Percentiles rank a stretch among this genome's conserved stretches.
These are phyloP conservation scores for Ptycholaimellus sp. DNA, from an alignment of 2,888 invertebrate genomes.

Conservation along the genomic window DNA sequence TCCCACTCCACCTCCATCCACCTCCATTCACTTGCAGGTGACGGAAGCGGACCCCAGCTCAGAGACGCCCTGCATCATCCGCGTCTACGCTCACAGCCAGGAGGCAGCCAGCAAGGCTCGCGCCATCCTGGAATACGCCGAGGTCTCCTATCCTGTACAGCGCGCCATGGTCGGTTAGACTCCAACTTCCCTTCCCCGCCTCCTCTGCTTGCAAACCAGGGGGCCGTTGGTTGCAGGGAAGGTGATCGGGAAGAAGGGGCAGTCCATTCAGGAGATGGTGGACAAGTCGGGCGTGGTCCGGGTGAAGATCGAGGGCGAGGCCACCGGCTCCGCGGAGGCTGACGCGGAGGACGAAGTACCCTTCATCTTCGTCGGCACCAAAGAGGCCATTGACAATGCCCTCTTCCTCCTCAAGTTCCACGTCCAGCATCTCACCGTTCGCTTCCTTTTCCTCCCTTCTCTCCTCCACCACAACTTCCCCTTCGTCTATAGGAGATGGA, in stretches of 20 bases:
- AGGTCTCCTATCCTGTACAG: slow-evolving; percentile 82
- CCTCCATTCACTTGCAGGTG: too few species aligned
- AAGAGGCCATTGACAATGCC: slow-evolving; percentile 60
- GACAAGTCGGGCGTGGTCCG: slow-evolving; percentile 89
- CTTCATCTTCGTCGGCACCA: slow-evolving; percentile 91
- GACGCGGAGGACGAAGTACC: slow-evolving; percentile 50
- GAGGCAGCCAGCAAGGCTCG: slow-evolving; percentile 78
- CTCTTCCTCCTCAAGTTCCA: slow-evolving; percentile 75
- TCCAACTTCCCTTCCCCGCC: neutral
- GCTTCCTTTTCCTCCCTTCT: slow-evolving; percentile 10
- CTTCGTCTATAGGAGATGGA: slow-evolving; percentile 72
- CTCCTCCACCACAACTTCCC: neutral
- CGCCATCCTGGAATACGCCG: slow-evolving; percentile 79
- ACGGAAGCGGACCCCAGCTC: too few species aligned
- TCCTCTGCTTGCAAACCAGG: neutral
- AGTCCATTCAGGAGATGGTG: slow-evolving; percentile 95
- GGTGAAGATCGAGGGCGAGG: slow-evolving; percentile 92
- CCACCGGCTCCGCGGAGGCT: slow-evolving; percentile 73
- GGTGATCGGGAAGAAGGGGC: slow-evolving; percentile 73
- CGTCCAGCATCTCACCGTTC: slow-evolving; percentile 72
- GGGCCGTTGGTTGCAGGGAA: slow-evolving; percentile 28
- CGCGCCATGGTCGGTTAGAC: slow-evolving; percentile 56
- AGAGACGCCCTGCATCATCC: too few species aligned
- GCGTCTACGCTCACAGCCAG: slow-evolving; percentile 26
- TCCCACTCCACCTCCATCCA: too few species aligned